A percentile compares a stretch with the other conserved stretches of the same genome.
These are phyloP conservation scores for Acrossocheilus fasciatus DNA, from an alignment of 2,797 vertebrate species.

Conservation along the genomic window DNA sequence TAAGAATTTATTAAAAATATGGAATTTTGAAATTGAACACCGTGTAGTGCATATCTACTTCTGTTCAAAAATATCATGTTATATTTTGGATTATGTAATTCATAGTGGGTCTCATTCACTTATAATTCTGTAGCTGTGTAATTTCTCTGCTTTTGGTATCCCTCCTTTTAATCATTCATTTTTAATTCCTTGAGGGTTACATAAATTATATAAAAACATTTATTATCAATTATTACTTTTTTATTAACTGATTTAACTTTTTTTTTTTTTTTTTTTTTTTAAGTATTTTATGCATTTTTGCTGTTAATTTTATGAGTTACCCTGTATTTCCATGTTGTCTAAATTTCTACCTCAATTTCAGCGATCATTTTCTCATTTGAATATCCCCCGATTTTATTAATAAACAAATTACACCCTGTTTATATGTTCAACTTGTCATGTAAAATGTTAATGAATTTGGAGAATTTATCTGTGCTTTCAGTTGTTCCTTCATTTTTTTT, in stretches of 20 bases:
- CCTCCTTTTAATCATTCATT: too few species aligned
- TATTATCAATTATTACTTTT: background rate
- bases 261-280: too few species aligned
- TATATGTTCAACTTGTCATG: too few species aligned
- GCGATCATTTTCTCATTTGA: too few species aligned
- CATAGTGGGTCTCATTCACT: background rate
- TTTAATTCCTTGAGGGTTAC: background rate
- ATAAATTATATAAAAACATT: background rate
- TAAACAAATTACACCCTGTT: too few species aligned
- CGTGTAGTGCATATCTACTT: background rate
- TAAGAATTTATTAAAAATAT: too few species aligned
- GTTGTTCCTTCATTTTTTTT: background rate
- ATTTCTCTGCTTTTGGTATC: background rate
- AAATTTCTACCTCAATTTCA: too few species aligned
- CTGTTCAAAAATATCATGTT: background rate
- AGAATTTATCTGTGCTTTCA: background rate
- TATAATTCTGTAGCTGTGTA: background rate
- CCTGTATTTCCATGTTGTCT: background rate
- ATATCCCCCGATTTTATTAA: too few species aligned
- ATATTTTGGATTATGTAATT: background rate
- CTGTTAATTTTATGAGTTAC: background rate
- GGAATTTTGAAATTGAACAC: too few species aligned
- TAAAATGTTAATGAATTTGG: too few species aligned
- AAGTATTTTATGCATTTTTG: background rate
- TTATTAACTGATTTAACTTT: background rate